Percentiles rank a stretch among this genome's conserved stretches.
These are phyloP conservation scores for Aphidoletes aphidimyza DNA, from an alignment of 2,888 invertebrate genomes.

Conservation along the genomic window DNA sequence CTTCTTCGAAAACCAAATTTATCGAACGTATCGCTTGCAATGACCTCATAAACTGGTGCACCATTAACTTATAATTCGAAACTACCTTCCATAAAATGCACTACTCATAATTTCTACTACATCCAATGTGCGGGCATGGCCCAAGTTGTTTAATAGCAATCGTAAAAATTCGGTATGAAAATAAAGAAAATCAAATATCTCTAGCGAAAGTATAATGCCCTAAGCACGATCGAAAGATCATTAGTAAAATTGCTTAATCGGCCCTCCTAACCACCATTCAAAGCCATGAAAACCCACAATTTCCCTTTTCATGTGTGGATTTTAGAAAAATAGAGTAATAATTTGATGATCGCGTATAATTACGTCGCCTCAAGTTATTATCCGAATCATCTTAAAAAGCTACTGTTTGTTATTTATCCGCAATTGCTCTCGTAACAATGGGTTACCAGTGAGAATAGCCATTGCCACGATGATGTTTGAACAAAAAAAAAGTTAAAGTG, in stretches of 20 bases:
- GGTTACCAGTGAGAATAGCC: no score
- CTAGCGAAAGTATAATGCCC: conserved; percentile 18
- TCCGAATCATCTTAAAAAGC: not conserved
- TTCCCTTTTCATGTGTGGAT: not conserved
- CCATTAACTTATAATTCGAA: not conserved
- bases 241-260: conserved; percentile 26
- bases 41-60: conserved; percentile 25
- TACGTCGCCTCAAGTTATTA: not conserved
- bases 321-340: not conserved
- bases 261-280: not conserved
- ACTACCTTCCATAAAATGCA: not conserved
- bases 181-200: not conserved
- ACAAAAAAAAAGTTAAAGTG: no score
- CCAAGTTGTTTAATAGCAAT: no score
- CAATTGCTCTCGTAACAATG: no score
- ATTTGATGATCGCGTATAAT: conserved; percentile 2
- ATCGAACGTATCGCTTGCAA: not conserved
- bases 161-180: no score
- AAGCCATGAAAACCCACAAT: not conserved
- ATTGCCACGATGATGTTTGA: no score
- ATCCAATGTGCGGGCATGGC: not conserved
- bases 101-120: not conserved
- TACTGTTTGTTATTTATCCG: not conserved
- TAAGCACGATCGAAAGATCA: not conserved
- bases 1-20: not conserved